Percentiles rank a stretch among this genome's conserved stretches.
Evolutionary conservation across 2,888 invertebrate genomes (phyloP).

Genomic region (Andrena dorsata): DNA sequence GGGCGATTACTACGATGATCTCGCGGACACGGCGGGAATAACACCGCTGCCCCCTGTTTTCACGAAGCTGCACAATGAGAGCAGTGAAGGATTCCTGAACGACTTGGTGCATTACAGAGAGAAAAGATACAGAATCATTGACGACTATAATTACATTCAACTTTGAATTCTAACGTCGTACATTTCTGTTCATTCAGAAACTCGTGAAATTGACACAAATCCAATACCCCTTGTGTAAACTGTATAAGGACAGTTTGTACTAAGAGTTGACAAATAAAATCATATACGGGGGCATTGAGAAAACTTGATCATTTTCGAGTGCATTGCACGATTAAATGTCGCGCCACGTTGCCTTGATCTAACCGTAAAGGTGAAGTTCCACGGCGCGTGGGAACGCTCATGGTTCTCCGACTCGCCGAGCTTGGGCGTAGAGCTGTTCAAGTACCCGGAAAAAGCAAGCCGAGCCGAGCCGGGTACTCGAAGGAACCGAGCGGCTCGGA

Average conservation of each 20-base stretch:
- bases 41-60: slow-evolving; percentile 89
- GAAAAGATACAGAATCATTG: slow-evolving; percentile 88
- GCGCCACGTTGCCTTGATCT: slow-evolving; percentile 13
- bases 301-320: background rate
- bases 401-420: too few species aligned
- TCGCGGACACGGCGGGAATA: slow-evolving; percentile 86
- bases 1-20: slow-evolving; percentile 89
- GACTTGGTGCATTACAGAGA: slow-evolving; percentile 88
- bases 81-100: slow-evolving; percentile 88
- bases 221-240: background rate
- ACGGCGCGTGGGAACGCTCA: too few species aligned
- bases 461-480: too few species aligned
- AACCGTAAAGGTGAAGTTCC: slow-evolving; percentile 5
- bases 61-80: slow-evolving; percentile 90
- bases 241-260: background rate
- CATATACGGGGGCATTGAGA: background rate
- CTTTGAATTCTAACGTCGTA: slow-evolving; percentile 51
- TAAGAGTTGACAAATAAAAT: background rate
- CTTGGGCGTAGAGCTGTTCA: too few species aligned
- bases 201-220: background rate
- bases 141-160: slow-evolving; percentile 87
- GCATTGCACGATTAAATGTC: slow-evolving; percentile 11
- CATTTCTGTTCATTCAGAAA: background rate
- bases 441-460: too few species aligned
- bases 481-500: too few species aligned